These are phyloP conservation scores for Phalacrocorax carbo DNA, from an alignment of 2,113 vertebrate species.

Conservation along the genomic window DNA sequence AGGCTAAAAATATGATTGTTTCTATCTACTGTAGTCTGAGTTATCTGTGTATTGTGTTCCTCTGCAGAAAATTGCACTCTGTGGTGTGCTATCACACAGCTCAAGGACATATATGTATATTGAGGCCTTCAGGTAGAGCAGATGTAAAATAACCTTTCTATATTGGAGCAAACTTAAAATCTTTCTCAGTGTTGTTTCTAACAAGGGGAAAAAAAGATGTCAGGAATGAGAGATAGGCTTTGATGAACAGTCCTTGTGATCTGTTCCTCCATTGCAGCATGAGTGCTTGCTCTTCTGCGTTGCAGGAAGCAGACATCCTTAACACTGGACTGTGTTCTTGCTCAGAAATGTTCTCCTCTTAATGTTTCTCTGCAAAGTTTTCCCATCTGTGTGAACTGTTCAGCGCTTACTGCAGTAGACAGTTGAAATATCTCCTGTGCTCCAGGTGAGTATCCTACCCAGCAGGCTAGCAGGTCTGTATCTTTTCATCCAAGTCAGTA, in stretches of 20 bases:
- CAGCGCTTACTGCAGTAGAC: neutral
- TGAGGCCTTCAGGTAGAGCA: neutral
- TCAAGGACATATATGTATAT: neutral
- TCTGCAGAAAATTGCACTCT: neutral
- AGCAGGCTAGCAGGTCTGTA: neutral
- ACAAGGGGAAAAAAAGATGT: neutral
- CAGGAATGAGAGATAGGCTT: neutral
- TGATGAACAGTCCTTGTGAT: neutral
- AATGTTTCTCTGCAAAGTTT: neutral
- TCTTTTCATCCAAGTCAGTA: neutral
- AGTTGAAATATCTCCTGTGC: neutral
- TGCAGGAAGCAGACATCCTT: neutral
- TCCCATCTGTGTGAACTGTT: neutral
- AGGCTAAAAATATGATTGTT: neutral
- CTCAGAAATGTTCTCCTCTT: neutral
- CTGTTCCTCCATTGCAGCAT: accelerated
- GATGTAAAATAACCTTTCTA: neutral
- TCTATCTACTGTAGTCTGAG: neutral
- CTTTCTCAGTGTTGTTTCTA: neutral
- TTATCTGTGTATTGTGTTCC: neutral
- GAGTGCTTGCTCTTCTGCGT: neutral
- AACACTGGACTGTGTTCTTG: neutral
- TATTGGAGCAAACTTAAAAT: neutral
- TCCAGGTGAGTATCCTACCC: neutral
- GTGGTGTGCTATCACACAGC: neutral